Conservation (phyloP, 1,140 invertebrate species). For the Planococcus citri region DNA sequence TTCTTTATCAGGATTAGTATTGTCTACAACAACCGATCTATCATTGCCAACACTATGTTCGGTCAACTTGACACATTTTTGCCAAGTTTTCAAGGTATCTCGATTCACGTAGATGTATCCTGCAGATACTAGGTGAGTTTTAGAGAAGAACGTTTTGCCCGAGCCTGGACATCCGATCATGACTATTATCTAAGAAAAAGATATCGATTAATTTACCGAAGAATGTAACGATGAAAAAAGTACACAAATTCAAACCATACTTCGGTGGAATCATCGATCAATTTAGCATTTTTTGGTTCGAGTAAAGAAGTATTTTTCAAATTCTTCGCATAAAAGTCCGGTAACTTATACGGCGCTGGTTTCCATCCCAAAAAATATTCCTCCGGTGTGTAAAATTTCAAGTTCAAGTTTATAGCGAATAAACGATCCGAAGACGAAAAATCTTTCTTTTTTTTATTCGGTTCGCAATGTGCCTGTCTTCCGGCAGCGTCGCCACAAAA, state of each 20-base stretch:
- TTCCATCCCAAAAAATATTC: slow-evolving; percentile 68
- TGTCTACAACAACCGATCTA: slow-evolving; percentile 71
- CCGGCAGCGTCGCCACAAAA: slow-evolving; percentile 92
- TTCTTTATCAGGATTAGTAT: slow-evolving; percentile 75
- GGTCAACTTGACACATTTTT: slow-evolving; percentile 58
- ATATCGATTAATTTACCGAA: neutral
- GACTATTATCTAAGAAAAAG: slow-evolving; percentile 45
- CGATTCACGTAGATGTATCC: slow-evolving; percentile 68
- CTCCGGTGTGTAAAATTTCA: slow-evolving; percentile 86
- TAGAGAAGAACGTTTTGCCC: slow-evolving; percentile 71
- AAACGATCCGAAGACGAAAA: slow-evolving; percentile 82
- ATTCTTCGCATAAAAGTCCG: slow-evolving; percentile 57
- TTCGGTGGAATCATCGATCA: neutral
- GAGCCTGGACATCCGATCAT: slow-evolving; percentile 78
- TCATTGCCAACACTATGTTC: slow-evolving; percentile 43
- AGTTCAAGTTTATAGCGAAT: slow-evolving; percentile 73
- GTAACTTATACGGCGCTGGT: slow-evolving; percentile 43
- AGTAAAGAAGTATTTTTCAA: neutral
- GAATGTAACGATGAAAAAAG: neutral
- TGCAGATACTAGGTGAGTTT: slow-evolving; percentile 46
- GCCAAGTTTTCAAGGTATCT: slow-evolving; percentile 66
- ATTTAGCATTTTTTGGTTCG: neutral
- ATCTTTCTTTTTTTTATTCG: slow-evolving; percentile 71
- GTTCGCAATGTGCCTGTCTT: slow-evolving; percentile 52
- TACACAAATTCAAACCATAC: neutral